A percentile compares a stretch with the other conserved stretches of the same genome.
These are phyloP conservation scores for Cantharis rufa DNA, from an alignment of 2,888 invertebrate genomes.

Conservation along the genomic window DNA sequence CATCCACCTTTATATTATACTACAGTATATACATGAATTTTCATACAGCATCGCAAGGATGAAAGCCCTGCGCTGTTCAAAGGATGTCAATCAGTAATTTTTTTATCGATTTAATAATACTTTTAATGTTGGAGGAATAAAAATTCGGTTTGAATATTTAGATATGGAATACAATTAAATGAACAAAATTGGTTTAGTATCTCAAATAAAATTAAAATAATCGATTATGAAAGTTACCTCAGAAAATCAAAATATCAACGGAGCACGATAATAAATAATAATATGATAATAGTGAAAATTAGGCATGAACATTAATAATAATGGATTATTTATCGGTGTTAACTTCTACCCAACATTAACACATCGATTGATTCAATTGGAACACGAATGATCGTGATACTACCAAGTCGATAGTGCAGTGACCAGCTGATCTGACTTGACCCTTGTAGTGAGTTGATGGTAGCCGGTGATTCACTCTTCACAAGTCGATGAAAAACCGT, in stretches of 20 bases:
- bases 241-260: not conserved
- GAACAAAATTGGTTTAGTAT: too few species aligned
- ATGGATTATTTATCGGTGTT: not conserved
- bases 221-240: not conserved
- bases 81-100: too few species aligned
- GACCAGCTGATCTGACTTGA: slow-evolving; percentile 43
- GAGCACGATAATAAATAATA: not conserved
- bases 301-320: not conserved
- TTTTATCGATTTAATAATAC: not conserved
- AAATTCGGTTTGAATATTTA: not conserved
- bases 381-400: slow-evolving; percentile 25
- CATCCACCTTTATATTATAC: not conserved
- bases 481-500: slow-evolving; percentile 14
- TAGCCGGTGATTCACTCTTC: slow-evolving; percentile 33
- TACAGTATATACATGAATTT: not conserved
- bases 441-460: slow-evolving; percentile 32
- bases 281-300: not conserved
- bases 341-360: not conserved
- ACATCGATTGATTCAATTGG: slow-evolving; percentile 15
- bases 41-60: not conserved
- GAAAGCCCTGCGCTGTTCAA: not conserved
- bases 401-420: slow-evolving; percentile 39
- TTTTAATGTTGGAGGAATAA: not conserved
- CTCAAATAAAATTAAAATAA: not conserved
- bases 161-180: not conserved